Percentiles rank a stretch among this genome's conserved stretches.
Conservation (phyloP, 2,113 vertebrate genomes). For the Gymnarchus niloticus region DNA sequence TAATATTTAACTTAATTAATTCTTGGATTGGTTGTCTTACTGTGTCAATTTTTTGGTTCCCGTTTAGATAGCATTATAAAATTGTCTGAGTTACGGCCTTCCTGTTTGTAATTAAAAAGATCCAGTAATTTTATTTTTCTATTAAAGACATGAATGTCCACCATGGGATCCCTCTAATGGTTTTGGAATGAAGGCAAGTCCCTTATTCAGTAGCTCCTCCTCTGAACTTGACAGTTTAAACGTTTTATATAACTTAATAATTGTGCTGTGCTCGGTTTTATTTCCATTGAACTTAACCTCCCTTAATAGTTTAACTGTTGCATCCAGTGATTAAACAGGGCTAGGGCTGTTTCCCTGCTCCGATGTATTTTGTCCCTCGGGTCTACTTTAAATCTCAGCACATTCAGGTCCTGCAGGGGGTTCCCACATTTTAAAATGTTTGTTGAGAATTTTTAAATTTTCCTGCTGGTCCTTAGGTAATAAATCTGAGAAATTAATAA, state of each 20-base stretch:
- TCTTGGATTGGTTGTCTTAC: background rate
- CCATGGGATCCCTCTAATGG: background rate
- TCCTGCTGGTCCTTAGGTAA: background rate
- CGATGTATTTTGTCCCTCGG: conserved; percentile 11
- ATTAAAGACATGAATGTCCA: background rate
- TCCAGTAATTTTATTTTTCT: background rate
- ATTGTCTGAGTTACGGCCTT: background rate
- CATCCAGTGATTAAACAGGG: background rate
- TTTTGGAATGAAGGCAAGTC: conserved; percentile 14
- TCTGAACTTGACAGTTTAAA: background rate
- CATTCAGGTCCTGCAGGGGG: background rate
- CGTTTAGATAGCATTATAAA: background rate
- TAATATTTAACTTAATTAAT: too few relatives aligned
- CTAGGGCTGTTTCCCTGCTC: background rate
- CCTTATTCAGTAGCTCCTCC: conserved; percentile 10
- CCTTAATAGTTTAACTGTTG: conserved; percentile 7
- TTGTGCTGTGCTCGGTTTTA: background rate
- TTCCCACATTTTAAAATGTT: background rate
- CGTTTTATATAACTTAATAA: conserved; percentile 13
- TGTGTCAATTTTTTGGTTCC: background rate
- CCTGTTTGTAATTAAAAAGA: background rate
- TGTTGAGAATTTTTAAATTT: background rate
- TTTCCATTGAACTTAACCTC: background rate
- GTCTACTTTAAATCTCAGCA: background rate
- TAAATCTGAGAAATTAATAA: conserved; percentile 1